A percentile compares a stretch with the other conserved stretches of the same genome.
These are phyloP conservation scores for Australoheros facetus DNA, from an alignment of 2,797 vertebrate genomes.

Conservation along the genomic window DNA sequence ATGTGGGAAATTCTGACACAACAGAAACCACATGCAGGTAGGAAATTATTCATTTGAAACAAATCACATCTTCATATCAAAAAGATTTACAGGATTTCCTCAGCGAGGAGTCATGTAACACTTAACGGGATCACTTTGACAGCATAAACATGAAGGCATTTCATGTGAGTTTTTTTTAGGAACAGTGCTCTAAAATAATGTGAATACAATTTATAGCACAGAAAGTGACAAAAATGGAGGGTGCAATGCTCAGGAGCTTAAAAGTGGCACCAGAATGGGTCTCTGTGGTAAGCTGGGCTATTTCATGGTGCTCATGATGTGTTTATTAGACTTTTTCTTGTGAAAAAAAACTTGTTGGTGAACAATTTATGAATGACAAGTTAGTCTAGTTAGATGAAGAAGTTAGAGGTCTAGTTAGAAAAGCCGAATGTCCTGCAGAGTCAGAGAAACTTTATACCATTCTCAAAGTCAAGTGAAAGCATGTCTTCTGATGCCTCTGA, in stretches of 20 bases:
- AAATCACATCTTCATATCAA: constrained; percentile 16
- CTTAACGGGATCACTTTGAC: neutral
- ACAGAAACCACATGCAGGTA: constrained; percentile 88
- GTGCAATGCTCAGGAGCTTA: neutral
- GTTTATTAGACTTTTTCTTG: neutral
- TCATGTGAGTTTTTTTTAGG: neutral
- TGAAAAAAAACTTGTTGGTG: neutral
- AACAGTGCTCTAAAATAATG: neutral
- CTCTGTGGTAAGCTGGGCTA: neutral
- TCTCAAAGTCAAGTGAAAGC: neutral
- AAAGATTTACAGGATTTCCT: constrained; percentile 2
- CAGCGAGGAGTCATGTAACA: neutral
- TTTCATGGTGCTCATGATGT: neutral
- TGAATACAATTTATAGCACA: neutral
- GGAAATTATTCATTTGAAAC: constrained; percentile 26
- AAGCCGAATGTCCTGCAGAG: neutral
- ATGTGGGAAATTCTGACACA: constrained; percentile 91
- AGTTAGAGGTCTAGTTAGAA: neutral
- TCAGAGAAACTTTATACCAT: neutral
- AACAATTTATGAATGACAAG: neutral
- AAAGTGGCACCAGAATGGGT: neutral
- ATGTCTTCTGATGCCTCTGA: neutral
- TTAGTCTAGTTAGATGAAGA: neutral
- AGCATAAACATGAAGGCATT: neutral
- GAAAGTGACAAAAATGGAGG: too few species aligned